Conservation (phyloP, 23 tunicate species). For the Styela plicata region DNA sequence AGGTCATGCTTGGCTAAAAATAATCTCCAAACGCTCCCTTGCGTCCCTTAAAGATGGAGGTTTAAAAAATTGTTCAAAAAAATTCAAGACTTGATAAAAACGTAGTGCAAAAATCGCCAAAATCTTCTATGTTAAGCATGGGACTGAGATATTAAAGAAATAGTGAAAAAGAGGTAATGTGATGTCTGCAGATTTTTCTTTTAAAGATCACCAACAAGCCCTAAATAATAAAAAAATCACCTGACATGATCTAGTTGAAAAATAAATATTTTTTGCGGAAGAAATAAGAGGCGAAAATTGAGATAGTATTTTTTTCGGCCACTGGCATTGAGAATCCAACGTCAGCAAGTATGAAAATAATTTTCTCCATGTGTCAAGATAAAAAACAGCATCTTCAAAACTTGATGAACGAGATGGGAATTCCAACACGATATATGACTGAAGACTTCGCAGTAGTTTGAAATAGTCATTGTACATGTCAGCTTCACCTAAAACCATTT, state of each 20-base stretch:
- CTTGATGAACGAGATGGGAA: not conserved
- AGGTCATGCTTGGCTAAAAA: too few species aligned
- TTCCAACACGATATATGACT: not conserved
- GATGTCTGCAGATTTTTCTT: too few species aligned
- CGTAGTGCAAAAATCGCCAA: too few species aligned
- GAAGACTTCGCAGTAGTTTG: not conserved
- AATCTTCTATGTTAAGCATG: too few species aligned
- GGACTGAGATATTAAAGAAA: too few species aligned
- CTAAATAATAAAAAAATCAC: not conserved
- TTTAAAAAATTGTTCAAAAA: too few species aligned
- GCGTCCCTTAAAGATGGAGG: too few species aligned
- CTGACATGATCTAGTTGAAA: not conserved
- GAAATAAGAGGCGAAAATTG: not conserved
- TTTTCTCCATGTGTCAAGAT: not conserved
- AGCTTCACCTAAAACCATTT: too few species aligned
- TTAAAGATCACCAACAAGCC: too few species aligned
- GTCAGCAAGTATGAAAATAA: not conserved
- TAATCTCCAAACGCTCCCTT: too few species aligned
- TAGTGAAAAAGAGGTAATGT: too few species aligned
- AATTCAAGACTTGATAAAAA: too few species aligned
- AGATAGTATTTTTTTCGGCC: not conserved
- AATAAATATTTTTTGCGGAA: not conserved
- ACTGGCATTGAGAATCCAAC: not conserved
- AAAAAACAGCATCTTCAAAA: not conserved
- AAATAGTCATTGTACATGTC: not conserved